Evolutionary conservation across 2,797 vertebrate genomes (phyloP).

Genomic region (Pantherophis alleghaniensis): DNA sequence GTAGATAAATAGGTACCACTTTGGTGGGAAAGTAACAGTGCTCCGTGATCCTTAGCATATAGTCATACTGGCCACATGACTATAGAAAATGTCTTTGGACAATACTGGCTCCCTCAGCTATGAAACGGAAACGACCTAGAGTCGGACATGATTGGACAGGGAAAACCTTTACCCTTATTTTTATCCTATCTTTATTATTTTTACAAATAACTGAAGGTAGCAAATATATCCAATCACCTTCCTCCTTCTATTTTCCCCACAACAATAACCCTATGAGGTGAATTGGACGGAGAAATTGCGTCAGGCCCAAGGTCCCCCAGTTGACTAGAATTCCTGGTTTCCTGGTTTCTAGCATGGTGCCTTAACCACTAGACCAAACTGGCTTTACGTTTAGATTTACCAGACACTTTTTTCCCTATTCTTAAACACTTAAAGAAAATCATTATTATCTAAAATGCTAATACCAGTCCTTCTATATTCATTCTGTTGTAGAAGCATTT

Average conservation of each 20-base stretch:
- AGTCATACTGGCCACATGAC: background rate
- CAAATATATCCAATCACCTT: background rate
- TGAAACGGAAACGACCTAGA: no score
- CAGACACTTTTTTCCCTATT: background rate
- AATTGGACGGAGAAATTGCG: background rate
- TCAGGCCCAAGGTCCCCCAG: background rate
- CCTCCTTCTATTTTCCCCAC: background rate
- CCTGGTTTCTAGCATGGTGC: background rate
- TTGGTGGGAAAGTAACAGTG: background rate
- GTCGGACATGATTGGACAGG: no score
- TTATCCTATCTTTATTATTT: background rate
- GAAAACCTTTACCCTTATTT: background rate
- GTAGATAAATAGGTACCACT: background rate
- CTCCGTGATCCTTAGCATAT: background rate
- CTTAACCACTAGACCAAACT: background rate
- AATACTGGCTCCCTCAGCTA: background rate
- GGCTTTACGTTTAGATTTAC: background rate
- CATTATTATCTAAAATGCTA: constrained; percentile 43
- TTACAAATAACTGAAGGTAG: background rate
- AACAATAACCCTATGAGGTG: background rate
- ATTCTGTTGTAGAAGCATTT: constrained; percentile 43
- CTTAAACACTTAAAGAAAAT: constrained; percentile 52
- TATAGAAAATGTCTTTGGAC: background rate
- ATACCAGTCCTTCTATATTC: constrained; percentile 40
- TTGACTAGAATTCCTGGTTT: background rate